Base-by-base conservation (phyloP, 1,140 invertebrate species). In the Hormaphis cornu region DNA sequence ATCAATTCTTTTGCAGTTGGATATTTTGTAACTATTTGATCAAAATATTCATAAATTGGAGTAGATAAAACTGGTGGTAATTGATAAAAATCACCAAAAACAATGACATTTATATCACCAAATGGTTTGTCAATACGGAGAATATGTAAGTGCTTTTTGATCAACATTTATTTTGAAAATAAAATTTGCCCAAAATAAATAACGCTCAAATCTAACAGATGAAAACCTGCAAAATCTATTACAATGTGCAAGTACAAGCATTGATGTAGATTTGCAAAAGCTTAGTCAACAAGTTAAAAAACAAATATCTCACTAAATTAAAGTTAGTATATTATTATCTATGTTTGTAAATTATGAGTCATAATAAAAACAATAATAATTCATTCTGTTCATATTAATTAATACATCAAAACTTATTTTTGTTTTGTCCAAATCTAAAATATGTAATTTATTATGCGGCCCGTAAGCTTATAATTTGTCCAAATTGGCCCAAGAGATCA, bases 71-170 rank as follows among this genome's bases (percentile, higher is more conserved):
- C 73, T 5, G 74, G 74, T 63, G 72, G 72, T 48, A 76, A 70
- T 70, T 75, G 75, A 42, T 70, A 54, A 2, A 75, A 70, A 69
- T 74, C 70, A 1, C 73, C 73, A 40, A 75, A 56, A 14, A 72
- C 24, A 12, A 75, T 40, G 16, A 76, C 42, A 33, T 69, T 71
- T 30, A 63, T 72, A 12, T 69, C 69, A 12, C 72, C 73, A 72
- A 76, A 76, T 20, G 53, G 53, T 20, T 54, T n/a, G n/a, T 46
- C 42, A 46, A 46, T 46, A 12, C 42, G 42, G 12, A 46, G n/a
- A 46, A 46, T 16, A 46, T n/a, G n/a, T n/a, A n/a, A n/a, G n/a
- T n/a, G n/a, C n/a, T n/a, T n/a, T n/a, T n/a, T n/a, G n/a, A n/a
- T n/a, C n/a, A n/a, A n/a, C n/a, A n/a, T n/a, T n/a, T n/a, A n/a